These are phyloP conservation scores for Nothura maculosa DNA, from an alignment of 2,797 vertebrate genomes.

Conservation along the genomic window DNA sequence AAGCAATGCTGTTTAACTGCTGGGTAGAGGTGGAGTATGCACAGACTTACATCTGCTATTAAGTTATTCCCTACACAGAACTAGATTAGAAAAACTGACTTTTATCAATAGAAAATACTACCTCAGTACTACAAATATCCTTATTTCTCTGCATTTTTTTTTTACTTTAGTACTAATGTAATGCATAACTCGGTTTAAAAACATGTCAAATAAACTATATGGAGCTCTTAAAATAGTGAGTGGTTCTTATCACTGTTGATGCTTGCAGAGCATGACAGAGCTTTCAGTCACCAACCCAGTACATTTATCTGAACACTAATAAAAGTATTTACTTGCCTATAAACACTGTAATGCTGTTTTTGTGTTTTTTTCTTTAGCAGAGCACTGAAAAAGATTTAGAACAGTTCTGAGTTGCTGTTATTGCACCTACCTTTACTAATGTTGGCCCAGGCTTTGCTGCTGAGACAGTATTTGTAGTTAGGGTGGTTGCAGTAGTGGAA, in stretches of 20 bases:
- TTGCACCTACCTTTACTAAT: slow-evolving; percentile 90
- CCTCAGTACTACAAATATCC: not conserved
- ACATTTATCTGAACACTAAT: not conserved
- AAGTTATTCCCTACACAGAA: not conserved
- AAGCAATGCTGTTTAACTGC: not conserved
- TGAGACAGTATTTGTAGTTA: slow-evolving; percentile 69
- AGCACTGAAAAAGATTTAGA: not conserved
- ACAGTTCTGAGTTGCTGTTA: not conserved
- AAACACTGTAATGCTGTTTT: not conserved
- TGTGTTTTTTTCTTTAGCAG: not conserved
- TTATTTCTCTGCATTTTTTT: not conserved
- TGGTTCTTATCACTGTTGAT: not conserved
- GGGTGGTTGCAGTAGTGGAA: slow-evolving; percentile 70
- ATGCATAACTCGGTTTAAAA: not conserved
- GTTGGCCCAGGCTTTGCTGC: slow-evolving; percentile 84
- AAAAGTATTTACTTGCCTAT: not conserved
- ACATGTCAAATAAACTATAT: not conserved
- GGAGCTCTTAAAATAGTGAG: not conserved
- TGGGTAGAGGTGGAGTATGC: not conserved
- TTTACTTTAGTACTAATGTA: not conserved
- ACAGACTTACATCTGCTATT: not conserved
- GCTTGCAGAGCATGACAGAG: not conserved
- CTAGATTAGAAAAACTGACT: not conserved
- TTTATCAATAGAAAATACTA: not conserved
- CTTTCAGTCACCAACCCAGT: not conserved